Evolutionary conservation across 2,113 vertebrate genomes (phyloP).

Genomic region (Ctenodactylus gundi): DNA sequence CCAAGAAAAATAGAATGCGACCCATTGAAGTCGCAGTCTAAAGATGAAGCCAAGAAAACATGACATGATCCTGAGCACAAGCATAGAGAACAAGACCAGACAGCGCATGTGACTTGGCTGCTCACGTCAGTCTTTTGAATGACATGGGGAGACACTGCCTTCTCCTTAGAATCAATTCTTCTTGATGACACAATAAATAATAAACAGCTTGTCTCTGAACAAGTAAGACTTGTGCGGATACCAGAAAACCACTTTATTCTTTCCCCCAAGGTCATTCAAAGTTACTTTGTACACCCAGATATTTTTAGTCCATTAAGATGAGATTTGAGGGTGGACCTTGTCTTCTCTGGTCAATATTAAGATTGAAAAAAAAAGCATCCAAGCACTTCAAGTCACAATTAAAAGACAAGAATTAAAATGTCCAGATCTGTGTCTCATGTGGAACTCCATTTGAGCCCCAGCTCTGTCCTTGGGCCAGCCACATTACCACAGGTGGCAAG

Average conservation of each 20-base stretch:
- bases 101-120: neutral
- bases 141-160: neutral
- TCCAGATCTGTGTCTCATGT: neutral
- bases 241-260: neutral
- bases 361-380: neutral
- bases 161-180: neutral
- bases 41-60: constrained; percentile 27
- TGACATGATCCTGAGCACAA: neutral
- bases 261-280: no score
- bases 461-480: no score
- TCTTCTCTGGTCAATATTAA: neutral
- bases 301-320: neutral
- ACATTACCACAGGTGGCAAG: neutral
- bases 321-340: neutral
- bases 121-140: neutral
- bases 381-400: neutral
- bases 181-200: neutral
- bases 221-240: neutral
- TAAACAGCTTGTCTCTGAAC: neutral
- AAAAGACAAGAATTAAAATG: neutral
- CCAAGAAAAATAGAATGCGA: neutral
- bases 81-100: neutral
- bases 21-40: neutral
- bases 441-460: neutral
- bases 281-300: neutral